Conservation (phyloP, 2,888 invertebrate genomes). For the Clanis bilineata region DNA sequence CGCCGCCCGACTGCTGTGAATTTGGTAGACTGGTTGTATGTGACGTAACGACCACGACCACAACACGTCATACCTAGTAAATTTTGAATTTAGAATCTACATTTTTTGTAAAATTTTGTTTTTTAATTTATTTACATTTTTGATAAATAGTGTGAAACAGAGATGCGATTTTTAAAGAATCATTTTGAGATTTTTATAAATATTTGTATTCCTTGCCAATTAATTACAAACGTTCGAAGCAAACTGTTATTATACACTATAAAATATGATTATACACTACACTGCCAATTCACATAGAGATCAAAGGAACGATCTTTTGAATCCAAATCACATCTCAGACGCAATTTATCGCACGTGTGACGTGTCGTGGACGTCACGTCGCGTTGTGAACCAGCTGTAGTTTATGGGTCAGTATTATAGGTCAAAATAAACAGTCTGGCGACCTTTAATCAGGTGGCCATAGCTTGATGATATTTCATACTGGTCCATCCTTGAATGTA, state of each 20-base stretch:
- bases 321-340: background rate
- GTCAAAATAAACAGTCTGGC: slow-evolving; percentile 14
- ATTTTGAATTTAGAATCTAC: background rate
- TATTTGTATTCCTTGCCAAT: too few relatives aligned
- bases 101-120: too few relatives aligned
- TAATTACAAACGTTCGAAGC: too few relatives aligned
- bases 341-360: background rate
- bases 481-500: background rate
- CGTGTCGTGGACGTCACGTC: slow-evolving; percentile 11
- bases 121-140: too few relatives aligned
- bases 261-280: background rate
- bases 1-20: slow-evolving; percentile 33
- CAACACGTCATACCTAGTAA: slow-evolving; percentile 6
- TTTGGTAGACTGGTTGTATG: slow-evolving; percentile 10
- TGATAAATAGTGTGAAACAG: too few relatives aligned
- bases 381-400: slow-evolving; percentile 11
- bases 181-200: too few relatives aligned
- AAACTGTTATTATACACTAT: too few relatives aligned
- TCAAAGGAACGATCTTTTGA: background rate
- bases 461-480: slow-evolving; percentile 13
- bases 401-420: slow-evolving; percentile 21
- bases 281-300: background rate
- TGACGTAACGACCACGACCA: slow-evolving; percentile 11
- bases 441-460: slow-evolving; percentile 14
- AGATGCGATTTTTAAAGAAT: too few relatives aligned